Percentiles rank a stretch among this genome's conserved stretches.
Evolutionary conservation across 2,113 vertebrate species (phyloP).

Genomic region (Charina bottae): DNA sequence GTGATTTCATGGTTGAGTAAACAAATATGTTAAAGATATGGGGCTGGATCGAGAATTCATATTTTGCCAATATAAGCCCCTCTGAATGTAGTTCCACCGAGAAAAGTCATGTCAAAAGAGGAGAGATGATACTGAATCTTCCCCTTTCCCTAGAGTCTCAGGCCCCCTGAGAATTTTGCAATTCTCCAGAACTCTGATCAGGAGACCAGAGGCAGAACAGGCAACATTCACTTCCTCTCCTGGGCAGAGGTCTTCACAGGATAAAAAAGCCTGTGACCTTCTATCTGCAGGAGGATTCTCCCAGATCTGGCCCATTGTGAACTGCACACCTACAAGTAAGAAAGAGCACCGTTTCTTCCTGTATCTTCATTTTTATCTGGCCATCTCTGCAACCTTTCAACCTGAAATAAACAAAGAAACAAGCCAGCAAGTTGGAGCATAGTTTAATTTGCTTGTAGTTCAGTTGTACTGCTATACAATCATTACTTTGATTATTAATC

Average conservation of each 20-base stretch:
- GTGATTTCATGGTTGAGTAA: background rate
- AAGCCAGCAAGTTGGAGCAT: slow-evolving; percentile 26
- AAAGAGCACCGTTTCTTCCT: background rate
- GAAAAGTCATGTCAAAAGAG: background rate
- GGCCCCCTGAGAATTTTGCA: background rate
- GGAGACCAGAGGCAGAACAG: background rate
- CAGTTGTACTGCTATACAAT: slow-evolving; percentile 52
- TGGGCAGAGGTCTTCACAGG: too few species aligned
- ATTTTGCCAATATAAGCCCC: background rate
- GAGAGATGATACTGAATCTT: background rate
- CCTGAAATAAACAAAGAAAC: background rate
- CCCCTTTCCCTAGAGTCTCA: background rate
- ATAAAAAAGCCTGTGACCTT: background rate
- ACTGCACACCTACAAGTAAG: background rate
- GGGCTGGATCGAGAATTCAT: background rate
- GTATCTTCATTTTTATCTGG: background rate
- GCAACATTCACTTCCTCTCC: background rate
- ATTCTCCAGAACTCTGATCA: background rate
- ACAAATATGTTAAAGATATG: background rate
- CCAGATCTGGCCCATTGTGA: background rate
- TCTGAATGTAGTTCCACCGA: background rate
- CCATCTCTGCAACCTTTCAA: background rate
- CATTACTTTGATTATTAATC: slow-evolving; percentile 64
- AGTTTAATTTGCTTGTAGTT: slow-evolving; percentile 49
- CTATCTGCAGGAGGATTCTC: background rate